phyloP scores from a whole-genome alignment of 2,888 invertebrate genomes.

The Hemaris fuciformis region DNA sequence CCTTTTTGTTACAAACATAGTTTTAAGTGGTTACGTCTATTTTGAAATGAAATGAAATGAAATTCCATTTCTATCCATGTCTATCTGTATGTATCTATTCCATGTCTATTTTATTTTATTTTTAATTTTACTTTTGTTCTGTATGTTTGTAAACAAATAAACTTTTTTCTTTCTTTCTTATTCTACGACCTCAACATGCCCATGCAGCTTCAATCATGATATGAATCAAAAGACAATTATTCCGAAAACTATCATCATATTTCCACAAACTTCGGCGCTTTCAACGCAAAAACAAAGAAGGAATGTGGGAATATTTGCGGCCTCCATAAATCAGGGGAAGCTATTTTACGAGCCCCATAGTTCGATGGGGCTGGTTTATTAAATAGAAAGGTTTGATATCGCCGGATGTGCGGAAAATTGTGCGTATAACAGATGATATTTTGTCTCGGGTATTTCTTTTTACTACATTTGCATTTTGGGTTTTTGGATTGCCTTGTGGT shows the following conservation, averaged over 20 bases:
- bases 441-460: background rate
- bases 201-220: too few relatives aligned
- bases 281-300: constrained; percentile 4
- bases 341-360: background rate
- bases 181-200: too few relatives aligned
- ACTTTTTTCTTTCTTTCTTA: too few relatives aligned
- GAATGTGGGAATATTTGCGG: background rate
- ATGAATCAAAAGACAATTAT: too few relatives aligned
- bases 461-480: background rate
- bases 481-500: background rate
- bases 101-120: too few relatives aligned
- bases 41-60: too few relatives aligned
- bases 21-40: too few relatives aligned
- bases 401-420: background rate
- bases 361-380: background rate
- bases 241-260: background rate
- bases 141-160: too few relatives aligned
- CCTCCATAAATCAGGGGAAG: background rate
- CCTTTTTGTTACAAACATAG: too few relatives aligned
- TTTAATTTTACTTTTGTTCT: too few relatives aligned
- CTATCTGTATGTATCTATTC: too few relatives aligned
- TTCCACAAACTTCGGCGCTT: background rate
- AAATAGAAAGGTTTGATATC: background rate
- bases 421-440: background rate
- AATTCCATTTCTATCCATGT: too few relatives aligned